These are phyloP conservation scores for Xestia sexstrigata DNA, from an alignment of 2,888 invertebrate genomes.

Conservation along the genomic window DNA sequence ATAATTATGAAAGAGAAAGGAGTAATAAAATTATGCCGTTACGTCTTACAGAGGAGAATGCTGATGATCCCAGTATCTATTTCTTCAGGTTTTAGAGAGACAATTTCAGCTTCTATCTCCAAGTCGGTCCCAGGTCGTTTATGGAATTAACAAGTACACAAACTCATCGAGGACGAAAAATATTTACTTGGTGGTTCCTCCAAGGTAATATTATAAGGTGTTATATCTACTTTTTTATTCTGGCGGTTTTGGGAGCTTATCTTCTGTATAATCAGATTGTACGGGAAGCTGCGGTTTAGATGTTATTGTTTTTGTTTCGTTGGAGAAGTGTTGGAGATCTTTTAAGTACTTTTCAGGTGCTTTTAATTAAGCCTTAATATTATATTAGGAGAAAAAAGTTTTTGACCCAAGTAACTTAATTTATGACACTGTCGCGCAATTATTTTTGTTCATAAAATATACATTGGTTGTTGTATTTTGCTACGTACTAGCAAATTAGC, in stretches of 20 bases:
- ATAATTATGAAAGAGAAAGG: too few relatives aligned
- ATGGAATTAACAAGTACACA: background rate
- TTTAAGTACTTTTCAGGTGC: slow-evolving; percentile 18
- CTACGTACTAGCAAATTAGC: background rate
- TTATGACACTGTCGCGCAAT: too few relatives aligned
- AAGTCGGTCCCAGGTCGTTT: background rate
- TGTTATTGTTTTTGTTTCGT: slow-evolving; percentile 38
- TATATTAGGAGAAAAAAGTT: background rate
- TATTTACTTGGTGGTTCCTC: slow-evolving; percentile 33
- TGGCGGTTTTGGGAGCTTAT: slow-evolving; percentile 26
- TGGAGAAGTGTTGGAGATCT: slow-evolving; percentile 9
- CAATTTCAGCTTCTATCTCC: background rate
- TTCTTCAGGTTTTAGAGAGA: slow-evolving; percentile 1
- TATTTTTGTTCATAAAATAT: background rate
- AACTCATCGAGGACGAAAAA: slow-evolving; percentile 24
- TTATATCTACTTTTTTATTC: slow-evolving; percentile 26
- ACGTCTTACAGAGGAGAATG: too few relatives aligned
- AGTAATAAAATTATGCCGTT: too few relatives aligned
- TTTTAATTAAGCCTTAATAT: background rate
- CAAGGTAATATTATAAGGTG: slow-evolving; percentile 10
- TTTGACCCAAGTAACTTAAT: background rate
- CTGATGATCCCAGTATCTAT: background rate
- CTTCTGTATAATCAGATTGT: slow-evolving; percentile 52
- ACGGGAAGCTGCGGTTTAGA: slow-evolving; percentile 7
- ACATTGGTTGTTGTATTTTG: rapidly evolving